phyloP scores from a whole-genome alignment of 2,113 vertebrate species.

The Macquaria australasica region DNA sequence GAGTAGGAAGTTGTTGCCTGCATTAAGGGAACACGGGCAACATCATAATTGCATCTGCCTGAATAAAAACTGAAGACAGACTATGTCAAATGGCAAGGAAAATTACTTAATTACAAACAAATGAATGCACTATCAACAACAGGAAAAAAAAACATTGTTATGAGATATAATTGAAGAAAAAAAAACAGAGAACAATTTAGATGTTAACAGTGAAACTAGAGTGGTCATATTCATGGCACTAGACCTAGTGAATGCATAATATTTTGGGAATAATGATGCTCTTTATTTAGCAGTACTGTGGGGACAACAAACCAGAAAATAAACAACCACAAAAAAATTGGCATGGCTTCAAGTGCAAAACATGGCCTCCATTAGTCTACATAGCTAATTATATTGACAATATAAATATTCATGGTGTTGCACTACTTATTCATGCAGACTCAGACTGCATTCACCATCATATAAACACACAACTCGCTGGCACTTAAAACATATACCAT shows the following conservation, averaged over 20 bases:
- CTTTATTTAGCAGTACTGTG: constrained; percentile 83
- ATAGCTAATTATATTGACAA: constrained; percentile 86
- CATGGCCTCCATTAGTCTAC: constrained; percentile 83
- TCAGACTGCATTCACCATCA: constrained; percentile 73
- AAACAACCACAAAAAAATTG: constrained; percentile 82
- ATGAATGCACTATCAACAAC: constrained; percentile 50
- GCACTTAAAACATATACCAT: constrained; percentile 83
- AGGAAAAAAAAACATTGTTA: constrained; percentile 44
- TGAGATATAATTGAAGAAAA: constrained; percentile 52
- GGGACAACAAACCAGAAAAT: constrained; percentile 81
- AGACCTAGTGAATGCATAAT: constrained; percentile 58
- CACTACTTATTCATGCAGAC: constrained; percentile 82
- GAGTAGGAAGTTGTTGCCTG: constrained; percentile 14
- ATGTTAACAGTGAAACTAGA: constrained; percentile 63
- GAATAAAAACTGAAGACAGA: constrained; percentile 47
- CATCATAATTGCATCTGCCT: constrained; percentile 41
- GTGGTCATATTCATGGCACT: constrained; percentile 64
- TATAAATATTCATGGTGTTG: constrained; percentile 87
- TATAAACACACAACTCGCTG: constrained; percentile 79
- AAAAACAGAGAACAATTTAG: constrained; percentile 52
- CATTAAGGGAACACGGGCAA: constrained; percentile 47
- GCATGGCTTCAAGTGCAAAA: constrained; percentile 84
- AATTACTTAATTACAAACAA: constrained; percentile 66
- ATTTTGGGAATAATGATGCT: constrained; percentile 78
- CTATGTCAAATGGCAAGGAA: constrained; percentile 63